Percentiles rank a stretch among this genome's conserved stretches.
phyloP scores from a whole-genome alignment of 2,113 vertebrate genomes.

The Rallus limicola region DNA sequence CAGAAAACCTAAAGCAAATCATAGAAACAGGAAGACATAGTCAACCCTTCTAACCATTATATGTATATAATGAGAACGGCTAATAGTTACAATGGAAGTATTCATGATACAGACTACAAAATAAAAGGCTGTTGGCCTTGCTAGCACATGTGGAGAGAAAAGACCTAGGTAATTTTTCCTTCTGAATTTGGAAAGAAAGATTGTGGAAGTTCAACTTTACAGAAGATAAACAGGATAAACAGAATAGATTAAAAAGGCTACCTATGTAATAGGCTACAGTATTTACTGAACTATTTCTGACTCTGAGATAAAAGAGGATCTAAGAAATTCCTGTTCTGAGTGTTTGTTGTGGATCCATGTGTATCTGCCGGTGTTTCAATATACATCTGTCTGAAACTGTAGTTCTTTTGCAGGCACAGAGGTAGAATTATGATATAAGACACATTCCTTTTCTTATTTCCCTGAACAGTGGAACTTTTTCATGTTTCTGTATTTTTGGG shows the following conservation, averaged over 20 bases:
- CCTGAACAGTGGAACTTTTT: neutral
- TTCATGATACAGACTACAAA: neutral
- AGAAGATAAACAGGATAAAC: neutral
- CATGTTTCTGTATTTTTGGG: neutral
- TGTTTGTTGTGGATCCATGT: neutral
- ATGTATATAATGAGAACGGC: neutral
- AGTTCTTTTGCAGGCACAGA: neutral
- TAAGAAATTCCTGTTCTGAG: neutral
- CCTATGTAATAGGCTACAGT: neutral
- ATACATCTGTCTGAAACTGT: neutral
- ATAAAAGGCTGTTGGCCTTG: neutral
- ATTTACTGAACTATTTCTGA: neutral
- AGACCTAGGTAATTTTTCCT: neutral
- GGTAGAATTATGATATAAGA: neutral
- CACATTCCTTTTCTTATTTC: neutral
- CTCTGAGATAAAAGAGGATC: neutral
- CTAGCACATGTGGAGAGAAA: neutral
- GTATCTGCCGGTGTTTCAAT: neutral
- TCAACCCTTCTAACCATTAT: neutral
- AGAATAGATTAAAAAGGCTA: neutral
- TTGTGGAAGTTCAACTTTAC: neutral
- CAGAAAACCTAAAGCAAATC: neutral
- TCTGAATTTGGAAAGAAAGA: neutral
- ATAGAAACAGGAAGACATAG: neutral
- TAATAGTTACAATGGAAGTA: neutral